These are phyloP conservation scores for Podargus strigoides DNA, from an alignment of 2,797 vertebrate genomes.

Conservation along the genomic window DNA sequence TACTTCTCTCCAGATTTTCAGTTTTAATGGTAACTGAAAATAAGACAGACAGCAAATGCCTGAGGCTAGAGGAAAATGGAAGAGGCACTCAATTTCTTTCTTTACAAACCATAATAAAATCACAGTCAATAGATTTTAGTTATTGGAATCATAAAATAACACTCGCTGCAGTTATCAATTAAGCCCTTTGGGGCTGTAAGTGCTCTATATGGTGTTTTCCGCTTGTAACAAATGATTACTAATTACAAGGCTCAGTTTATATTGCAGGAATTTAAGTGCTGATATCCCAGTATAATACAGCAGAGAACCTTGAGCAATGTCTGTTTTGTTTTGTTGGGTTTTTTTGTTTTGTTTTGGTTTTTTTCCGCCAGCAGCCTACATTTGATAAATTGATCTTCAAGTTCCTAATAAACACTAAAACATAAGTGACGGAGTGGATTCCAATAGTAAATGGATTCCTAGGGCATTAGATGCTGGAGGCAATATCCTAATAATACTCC, in stretches of 20 bases:
- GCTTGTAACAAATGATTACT: constrained; percentile 35
- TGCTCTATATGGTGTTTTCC: neutral
- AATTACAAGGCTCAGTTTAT: constrained; percentile 25
- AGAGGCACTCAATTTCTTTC: neutral
- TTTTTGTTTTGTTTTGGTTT: too few relatives aligned
- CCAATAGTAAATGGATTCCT: neutral
- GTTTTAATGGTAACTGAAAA: constrained; percentile 26
- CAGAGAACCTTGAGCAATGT: neutral
- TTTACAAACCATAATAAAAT: constrained; percentile 60
- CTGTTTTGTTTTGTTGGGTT: neutral
- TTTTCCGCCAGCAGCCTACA: neutral
- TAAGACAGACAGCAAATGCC: constrained; percentile 17
- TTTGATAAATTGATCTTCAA: constrained; percentile 36
- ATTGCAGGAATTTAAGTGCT: neutral
- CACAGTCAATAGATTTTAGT: constrained; percentile 47
- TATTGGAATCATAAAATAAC: constrained; percentile 42
- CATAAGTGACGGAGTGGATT: neutral
- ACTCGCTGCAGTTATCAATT: constrained; percentile 20
- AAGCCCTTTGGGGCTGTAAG: neutral
- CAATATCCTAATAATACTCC: neutral
- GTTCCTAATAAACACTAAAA: constrained; percentile 14
- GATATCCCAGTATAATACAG: neutral
- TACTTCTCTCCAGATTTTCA: neutral
- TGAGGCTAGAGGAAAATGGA: neutral
- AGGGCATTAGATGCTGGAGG: neutral